Evolutionary conservation across 2,797 vertebrate genomes (phyloP).

Genomic region (Hapalemur alaotrensis): DNA sequence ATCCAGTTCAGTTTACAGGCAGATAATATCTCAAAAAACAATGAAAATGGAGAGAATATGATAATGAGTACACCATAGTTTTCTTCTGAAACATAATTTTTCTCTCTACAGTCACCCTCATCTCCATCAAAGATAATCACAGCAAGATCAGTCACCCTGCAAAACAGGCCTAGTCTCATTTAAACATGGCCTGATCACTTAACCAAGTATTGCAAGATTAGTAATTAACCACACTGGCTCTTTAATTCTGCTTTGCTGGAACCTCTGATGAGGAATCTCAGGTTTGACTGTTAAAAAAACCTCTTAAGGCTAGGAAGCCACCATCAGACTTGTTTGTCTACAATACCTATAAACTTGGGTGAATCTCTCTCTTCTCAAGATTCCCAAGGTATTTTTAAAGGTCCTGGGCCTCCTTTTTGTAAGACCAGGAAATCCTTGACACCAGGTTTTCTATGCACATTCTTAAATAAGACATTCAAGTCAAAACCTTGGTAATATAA

Average conservation of each 20-base stretch:
- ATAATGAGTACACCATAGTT: not conserved
- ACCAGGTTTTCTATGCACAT: not conserved
- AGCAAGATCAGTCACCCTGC: not conserved
- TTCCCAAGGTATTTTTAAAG: not conserved
- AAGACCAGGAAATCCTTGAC: not conserved
- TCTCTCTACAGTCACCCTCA: not conserved
- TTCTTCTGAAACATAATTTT: not conserved
- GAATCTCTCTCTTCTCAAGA: not conserved
- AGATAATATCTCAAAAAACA: not conserved
- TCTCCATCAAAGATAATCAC: not conserved
- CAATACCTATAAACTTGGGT: not conserved
- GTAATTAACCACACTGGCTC: not conserved
- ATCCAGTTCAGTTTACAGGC: not conserved
- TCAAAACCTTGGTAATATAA: not conserved
- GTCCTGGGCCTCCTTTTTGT: not conserved
- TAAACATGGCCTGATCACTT: not conserved
- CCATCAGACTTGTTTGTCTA: not conserved
- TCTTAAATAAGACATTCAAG: not conserved
- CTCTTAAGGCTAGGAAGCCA: not conserved
- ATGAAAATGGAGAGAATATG: not conserved
- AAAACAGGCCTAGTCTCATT: not conserved
- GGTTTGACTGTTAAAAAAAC: not conserved
- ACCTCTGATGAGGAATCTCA: not conserved
- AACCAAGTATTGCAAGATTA: not conserved
- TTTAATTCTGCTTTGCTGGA: not conserved